phyloP scores from a whole-genome alignment of 2,797 vertebrate species.

The Spinibarbus caldwelli region DNA sequence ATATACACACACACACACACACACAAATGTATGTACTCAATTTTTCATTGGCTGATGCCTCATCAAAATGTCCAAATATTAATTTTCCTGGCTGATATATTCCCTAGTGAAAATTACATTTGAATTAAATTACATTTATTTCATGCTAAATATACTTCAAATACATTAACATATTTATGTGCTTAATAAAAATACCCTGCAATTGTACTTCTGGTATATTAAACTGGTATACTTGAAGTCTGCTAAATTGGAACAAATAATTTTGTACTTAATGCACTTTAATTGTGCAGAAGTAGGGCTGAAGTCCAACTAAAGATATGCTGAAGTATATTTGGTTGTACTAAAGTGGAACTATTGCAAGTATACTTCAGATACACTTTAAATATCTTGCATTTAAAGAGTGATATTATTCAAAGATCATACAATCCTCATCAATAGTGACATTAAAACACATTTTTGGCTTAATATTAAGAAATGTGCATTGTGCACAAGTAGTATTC shows the following conservation, averaged over 20 bases:
- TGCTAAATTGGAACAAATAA: background rate
- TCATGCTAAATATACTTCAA: background rate
- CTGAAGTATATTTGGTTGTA: background rate
- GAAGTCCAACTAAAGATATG: background rate
- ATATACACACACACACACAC: too few relatives aligned
- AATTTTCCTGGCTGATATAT: background rate
- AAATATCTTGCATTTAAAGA: background rate
- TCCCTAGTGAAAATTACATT: background rate
- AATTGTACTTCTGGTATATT: background rate
- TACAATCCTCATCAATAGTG: background rate
- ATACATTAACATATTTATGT: background rate
- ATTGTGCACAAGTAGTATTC: too few relatives aligned
- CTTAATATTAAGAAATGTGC: background rate
- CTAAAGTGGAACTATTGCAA: background rate
- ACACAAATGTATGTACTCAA: too few relatives aligned
- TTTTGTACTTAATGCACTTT: background rate
- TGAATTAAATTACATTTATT: too few relatives aligned
- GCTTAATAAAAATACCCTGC: background rate
- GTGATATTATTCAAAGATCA: background rate
- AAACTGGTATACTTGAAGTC: background rate
- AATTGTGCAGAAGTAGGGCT: background rate
- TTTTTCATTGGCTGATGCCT: background rate
- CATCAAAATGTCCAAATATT: background rate
- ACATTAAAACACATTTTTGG: background rate
- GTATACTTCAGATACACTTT: background rate